Base-by-base conservation (phyloP, 2,797 vertebrate species). In the Onychomys leucogaster region DNA sequence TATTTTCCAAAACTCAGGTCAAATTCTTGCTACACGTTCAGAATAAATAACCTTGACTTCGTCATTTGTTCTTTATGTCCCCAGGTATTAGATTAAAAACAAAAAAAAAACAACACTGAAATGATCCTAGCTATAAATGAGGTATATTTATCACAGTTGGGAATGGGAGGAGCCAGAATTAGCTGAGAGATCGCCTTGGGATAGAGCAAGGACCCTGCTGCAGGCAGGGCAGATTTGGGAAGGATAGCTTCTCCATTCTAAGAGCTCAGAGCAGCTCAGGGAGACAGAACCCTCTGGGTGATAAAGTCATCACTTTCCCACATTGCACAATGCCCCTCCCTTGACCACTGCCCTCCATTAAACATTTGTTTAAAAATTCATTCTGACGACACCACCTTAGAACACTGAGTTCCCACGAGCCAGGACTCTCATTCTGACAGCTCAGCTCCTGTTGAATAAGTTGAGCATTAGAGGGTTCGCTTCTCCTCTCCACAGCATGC, bases 301-400 rank as follows among this genome's bases (percentile, higher is more conserved):
- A 96, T 46, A 59, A 69, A 87, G 77, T 84, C 2, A 94, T 46
- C 93, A 95, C 67, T 69, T 80, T n/a, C 32, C 41, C 90, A 19
- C 27, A 1, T 93, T 95, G 92, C 88, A 96, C 59, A 97, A 97
- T 13, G 32, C 6, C 13, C 78, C 41, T 43, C 69, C 61, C 76
- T 37, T 73, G 80, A 61, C 85, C 86, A 43, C 71, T 19, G 89
- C 73, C 83, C 84, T 96, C 89, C 73, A 89, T 73, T 96, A 96
- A 95, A 90, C 78, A 94, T 94, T 96, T 87, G 86, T 96, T 91
- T 91, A 91, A 89, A 86, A 93, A 55, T 43, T n/a, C 32, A 65
- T 77, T 78, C 89, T 77, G 86, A 41, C 0, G 0, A 87, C 82
- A 67, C 5, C 5, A 29, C 13, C 23, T 43, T n/a, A 32, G 88